Percentiles rank a stretch among this genome's conserved stretches.
Conservation (phyloP, 2,113 vertebrate species). For the Anolis carolinensis region DNA sequence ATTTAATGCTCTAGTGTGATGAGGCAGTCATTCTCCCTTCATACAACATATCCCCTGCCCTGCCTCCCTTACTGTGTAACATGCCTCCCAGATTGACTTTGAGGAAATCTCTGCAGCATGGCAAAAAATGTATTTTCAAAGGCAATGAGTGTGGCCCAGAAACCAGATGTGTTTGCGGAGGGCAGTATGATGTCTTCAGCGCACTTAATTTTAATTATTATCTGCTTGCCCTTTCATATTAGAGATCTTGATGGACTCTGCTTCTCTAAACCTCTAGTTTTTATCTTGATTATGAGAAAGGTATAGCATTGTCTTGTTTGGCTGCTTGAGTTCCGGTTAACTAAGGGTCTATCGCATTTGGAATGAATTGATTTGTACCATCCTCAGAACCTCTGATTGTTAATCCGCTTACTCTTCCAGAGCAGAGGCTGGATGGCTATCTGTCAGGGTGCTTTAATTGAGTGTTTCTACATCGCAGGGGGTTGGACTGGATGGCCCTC, state of each 20-base stretch:
- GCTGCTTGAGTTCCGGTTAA: not conserved
- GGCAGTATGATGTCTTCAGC: slow-evolving; percentile 41
- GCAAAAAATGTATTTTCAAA: not conserved
- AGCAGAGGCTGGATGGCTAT: too few species aligned
- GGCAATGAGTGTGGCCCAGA: not conserved
- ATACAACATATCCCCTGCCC: not conserved
- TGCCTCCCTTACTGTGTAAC: too few species aligned
- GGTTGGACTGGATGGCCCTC: too few species aligned
- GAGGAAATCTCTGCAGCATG: too few species aligned
- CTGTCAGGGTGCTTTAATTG: too few species aligned
- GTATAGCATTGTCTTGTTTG: accelerated
- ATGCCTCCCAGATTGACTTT: not conserved
- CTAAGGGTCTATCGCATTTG: too few species aligned
- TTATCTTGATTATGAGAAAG: slow-evolving; percentile 10
- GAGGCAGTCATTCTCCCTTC: not conserved
- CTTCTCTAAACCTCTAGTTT: slow-evolving; percentile 39
- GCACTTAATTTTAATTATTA: slow-evolving; percentile 49
- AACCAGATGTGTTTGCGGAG: slow-evolving; percentile 22
- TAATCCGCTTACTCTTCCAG: not conserved
- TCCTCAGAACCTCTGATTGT: not conserved
- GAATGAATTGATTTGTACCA: not conserved
- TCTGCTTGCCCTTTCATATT: slow-evolving; percentile 54
- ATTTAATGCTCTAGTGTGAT: too few species aligned
- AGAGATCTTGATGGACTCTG: slow-evolving; percentile 30
- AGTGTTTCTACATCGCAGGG: too few species aligned